A percentile compares a stretch with the other conserved stretches of the same genome.
Conservation (phyloP, 1,140 invertebrate genomes). For the Eueides isabella region DNA sequence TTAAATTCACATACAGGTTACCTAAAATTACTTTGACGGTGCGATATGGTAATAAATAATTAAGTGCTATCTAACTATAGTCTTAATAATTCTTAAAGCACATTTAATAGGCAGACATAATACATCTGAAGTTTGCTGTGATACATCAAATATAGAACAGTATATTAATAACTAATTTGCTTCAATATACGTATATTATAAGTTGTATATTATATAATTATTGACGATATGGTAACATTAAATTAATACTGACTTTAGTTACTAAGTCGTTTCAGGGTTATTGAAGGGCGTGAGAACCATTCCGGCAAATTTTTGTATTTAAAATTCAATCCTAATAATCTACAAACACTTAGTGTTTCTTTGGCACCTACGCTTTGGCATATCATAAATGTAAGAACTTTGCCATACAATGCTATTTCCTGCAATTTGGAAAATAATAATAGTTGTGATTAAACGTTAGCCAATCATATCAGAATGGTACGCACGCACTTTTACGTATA, state of each 20-base stretch:
- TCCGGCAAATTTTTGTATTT: not conserved
- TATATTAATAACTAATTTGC: not conserved
- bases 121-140: not conserved
- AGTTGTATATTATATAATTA: not conserved
- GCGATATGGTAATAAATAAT: not conserved
- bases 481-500: conserved; percentile 5
- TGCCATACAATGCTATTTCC: conserved; percentile 11
- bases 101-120: not conserved
- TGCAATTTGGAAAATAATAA: not conserved
- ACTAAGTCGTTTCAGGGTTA: not conserved
- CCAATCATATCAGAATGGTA: conserved; percentile 19
- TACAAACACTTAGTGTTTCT: conserved; percentile 46
- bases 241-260: conserved; percentile 15
- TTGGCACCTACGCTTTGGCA: conserved; percentile 63
- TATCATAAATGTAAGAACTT: conserved; percentile 26
- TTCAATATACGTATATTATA: not conserved
- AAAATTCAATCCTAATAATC: conserved; percentile 9
- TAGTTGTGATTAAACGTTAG: not conserved
- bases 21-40: not conserved
- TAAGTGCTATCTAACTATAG: not conserved
- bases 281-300: conserved; percentile 13
- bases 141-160: not conserved
- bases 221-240: conserved; percentile 9
- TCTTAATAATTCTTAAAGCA: not conserved
- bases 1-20: not conserved